Percentiles rank a stretch among this genome's conserved stretches.
phyloP scores from a whole-genome alignment of 2,113 vertebrate species.

The Perca schrenkii region DNA sequence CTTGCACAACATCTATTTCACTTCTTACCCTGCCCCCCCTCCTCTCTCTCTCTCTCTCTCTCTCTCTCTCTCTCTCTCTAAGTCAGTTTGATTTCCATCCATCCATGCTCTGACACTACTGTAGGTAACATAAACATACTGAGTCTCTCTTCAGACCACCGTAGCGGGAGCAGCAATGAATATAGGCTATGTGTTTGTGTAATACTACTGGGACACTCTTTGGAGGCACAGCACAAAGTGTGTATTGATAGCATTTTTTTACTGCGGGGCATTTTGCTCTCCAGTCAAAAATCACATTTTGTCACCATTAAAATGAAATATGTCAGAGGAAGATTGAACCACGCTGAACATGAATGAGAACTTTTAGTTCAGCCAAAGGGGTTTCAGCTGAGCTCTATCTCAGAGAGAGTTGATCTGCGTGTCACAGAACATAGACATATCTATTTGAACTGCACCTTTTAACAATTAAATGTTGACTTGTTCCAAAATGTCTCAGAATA shows the following conservation, averaged over 20 bases:
- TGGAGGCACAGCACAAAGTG: conserved; percentile 50
- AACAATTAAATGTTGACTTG: background rate
- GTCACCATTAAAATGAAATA: conserved; percentile 43
- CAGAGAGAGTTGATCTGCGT: conserved; percentile 1
- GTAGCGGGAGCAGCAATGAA: conserved; percentile 49
- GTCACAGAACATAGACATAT: background rate
- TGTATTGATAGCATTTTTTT: conserved; percentile 49
- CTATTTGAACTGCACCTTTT: conserved; percentile 7
- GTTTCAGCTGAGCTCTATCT: conserved; percentile 3
- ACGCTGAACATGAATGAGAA: conserved; percentile 10
- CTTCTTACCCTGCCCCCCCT: conserved; percentile 10
- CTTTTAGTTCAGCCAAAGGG: conserved; percentile 26
- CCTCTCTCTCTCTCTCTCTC: conserved; percentile 19
- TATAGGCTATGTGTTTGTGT: conserved; percentile 44
- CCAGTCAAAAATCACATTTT: conserved; percentile 43
- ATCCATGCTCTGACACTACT: conserved; percentile 53
- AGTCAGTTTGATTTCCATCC: conserved; percentile 47
- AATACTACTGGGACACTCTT: conserved; percentile 50
- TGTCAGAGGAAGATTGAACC: conserved; percentile 21
- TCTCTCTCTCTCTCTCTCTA: conserved; percentile 14
- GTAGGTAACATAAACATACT: conserved; percentile 66
- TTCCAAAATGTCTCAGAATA: background rate
- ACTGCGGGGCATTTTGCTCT: conserved; percentile 28
- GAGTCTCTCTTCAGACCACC: conserved; percentile 49
- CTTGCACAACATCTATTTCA: conserved; percentile 49